Evolutionary conservation across 2,113 vertebrate species (phyloP).

Genomic region (Syngnathus floridae): DNA sequence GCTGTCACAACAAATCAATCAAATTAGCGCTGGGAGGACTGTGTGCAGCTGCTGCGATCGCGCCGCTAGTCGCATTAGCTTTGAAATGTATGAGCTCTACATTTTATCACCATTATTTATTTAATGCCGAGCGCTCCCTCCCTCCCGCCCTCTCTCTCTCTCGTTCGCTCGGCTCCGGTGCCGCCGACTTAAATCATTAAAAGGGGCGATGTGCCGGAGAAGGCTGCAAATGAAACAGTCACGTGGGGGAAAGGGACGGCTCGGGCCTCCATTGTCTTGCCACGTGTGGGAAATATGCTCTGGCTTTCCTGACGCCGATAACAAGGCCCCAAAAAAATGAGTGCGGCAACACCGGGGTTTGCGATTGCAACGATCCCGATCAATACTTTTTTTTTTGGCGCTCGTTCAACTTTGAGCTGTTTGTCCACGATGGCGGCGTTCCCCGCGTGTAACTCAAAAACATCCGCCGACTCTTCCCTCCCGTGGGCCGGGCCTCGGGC

Average conservation of each 20-base stretch:
- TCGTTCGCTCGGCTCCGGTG: slow-evolving; percentile 71
- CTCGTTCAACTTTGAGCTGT: no score
- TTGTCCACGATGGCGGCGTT: slow-evolving; percentile 46
- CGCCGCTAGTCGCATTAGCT: slow-evolving; percentile 85
- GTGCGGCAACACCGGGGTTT: neutral
- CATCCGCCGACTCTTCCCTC: slow-evolving; percentile 53
- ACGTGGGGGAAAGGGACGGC: slow-evolving; percentile 25
- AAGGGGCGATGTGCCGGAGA: slow-evolving; percentile 61
- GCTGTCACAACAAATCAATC: slow-evolving; percentile 99
- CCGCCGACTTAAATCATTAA: slow-evolving; percentile 82
- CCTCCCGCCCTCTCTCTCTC: slow-evolving; percentile 46
- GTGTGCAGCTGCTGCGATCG: slow-evolving; percentile 84
- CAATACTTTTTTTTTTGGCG: neutral
- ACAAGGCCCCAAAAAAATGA: neutral
- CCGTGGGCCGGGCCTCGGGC: slow-evolving; percentile 57
- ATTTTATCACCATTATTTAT: slow-evolving; percentile 96
- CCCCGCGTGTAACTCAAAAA: slow-evolving; percentile 60
- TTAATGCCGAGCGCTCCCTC: slow-evolving; percentile 75
- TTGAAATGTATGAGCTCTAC: slow-evolving; percentile 87
- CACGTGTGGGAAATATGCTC: slow-evolving; percentile 31
- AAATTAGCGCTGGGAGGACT: slow-evolving; percentile 90
- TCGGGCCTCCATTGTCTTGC: slow-evolving; percentile 35
- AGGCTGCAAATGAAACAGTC: slow-evolving; percentile 67
- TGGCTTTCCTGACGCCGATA: neutral
- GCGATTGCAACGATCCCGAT: neutral